Evolutionary conservation across 1,140 invertebrate species (phyloP).

Genomic region (Eriosoma lanigerum): DNA sequence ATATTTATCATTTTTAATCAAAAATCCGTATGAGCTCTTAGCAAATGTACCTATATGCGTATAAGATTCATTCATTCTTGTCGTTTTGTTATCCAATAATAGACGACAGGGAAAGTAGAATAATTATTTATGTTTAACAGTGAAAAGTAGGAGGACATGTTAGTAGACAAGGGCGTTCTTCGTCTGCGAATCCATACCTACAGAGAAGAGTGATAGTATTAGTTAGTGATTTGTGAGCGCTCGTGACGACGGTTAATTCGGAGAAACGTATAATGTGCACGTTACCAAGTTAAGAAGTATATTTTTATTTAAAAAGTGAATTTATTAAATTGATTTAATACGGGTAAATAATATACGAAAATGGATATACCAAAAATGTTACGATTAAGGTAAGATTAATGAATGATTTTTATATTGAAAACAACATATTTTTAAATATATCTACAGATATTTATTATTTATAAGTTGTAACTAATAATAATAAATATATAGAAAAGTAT

Average conservation of each 20-base stretch:
- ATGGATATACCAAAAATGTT: background rate
- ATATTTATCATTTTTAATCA: background rate
- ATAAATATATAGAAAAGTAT: no score
- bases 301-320: background rate
- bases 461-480: no score
- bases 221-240: constrained; percentile 35
- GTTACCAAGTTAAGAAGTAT: background rate
- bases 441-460: no score
- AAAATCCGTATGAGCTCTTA: background rate
- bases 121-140: constrained; percentile 9
- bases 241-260: constrained; percentile 3
- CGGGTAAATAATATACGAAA: background rate
- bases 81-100: constrained; percentile 36
- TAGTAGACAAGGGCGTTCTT: constrained; percentile 46
- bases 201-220: constrained; percentile 42
- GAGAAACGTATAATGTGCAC: constrained; percentile 17
- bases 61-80: background rate
- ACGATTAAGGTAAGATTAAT: constrained; percentile 3
- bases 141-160: constrained; percentile 49
- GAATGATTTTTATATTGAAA: no score
- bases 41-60: background rate
- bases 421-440: no score
- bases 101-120: constrained; percentile 34
- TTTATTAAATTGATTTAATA: background rate
- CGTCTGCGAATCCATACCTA: constrained; percentile 30